A percentile compares a stretch with the other conserved stretches of the same genome.
phyloP scores from a whole-genome alignment of 2,888 invertebrate genomes.

The Nomada fabriciana region DNA sequence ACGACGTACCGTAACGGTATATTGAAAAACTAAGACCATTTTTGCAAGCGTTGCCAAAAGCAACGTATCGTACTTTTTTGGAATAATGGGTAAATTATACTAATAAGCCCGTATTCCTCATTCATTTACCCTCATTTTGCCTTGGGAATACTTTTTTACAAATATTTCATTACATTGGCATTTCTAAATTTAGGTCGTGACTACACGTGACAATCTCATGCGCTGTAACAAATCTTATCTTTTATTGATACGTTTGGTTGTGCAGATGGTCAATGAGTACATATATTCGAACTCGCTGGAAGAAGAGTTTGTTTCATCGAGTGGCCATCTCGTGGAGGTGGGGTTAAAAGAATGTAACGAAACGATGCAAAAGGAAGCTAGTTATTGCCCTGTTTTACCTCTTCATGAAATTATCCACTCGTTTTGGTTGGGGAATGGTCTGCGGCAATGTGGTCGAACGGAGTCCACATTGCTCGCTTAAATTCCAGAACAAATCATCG shows the following conservation, averaged over 20 bases:
- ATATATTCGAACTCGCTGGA: not conserved
- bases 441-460: constrained; percentile 46
- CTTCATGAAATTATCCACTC: constrained; percentile 61
- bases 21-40: not conserved
- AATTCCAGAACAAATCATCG: constrained; percentile 47
- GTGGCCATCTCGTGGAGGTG: not conserved
- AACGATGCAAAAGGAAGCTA: constrained; percentile 51
- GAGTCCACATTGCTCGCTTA: constrained; percentile 11
- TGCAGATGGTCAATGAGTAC: too few relatives aligned
- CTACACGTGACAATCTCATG: too few relatives aligned
- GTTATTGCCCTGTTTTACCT: constrained; percentile 64
- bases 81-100: too few relatives aligned
- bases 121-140: too few relatives aligned
- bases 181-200: too few relatives aligned
- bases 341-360: constrained; percentile 16
- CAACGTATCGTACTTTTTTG: too few relatives aligned
- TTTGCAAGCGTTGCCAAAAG: not conserved
- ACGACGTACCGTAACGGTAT: not conserved
- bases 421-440: constrained; percentile 48
- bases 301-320: not conserved
- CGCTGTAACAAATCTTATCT: too few relatives aligned
- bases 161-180: too few relatives aligned
- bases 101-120: too few relatives aligned
- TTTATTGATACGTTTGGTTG: too few relatives aligned
- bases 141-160: too few relatives aligned